Base-by-base conservation (phyloP, 2,113 vertebrate species). In the Steatornis caripensis region DNA sequence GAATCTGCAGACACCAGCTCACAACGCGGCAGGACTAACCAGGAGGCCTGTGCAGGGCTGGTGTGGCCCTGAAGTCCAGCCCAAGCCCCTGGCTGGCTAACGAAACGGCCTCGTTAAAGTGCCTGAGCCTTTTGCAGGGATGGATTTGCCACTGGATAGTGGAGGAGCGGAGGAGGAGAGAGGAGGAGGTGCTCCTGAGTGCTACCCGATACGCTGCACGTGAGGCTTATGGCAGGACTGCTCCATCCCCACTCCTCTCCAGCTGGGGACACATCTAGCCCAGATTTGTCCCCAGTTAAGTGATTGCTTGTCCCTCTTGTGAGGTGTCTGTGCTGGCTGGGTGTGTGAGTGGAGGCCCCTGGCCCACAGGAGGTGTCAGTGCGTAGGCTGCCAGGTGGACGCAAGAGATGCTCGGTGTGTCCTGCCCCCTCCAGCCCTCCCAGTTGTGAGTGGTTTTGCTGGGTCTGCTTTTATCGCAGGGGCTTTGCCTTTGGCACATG, bases 191-290 rank as follows among this genome's bases (percentile, higher is more conserved):
- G 49, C 14, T 70, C 10, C 71, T 45, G 79, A 80, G 41, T 0
- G 1, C 34, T 61, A 22, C 43, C 53, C 1, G 2, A 0, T 39
- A 20, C 34, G 53, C 53, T 61, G 46, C 39, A 5, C 2, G 1
- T 16, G 46, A 9, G n/a, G 29, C 8, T 82, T 34, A 46, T 4
- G 8, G 66, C 29, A 55, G 65, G 49, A 69, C 24, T 29, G 2
- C 32, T 48, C 45, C 55, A 46, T 37, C 37, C 15, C 12, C 3
- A n/a, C 61, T 45, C 8, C 54, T 70, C 26, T 48, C 46, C 32
- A 34, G 14, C 30, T 71, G 84, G 41, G 53, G 39, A 39, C 24
- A 15, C 14, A 16, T 17, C 32, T 27, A 60, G 61, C 17, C 32
- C 39, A 29, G 32, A 17, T 72, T 81, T 46, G 23, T 48, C 30